Evolutionary conservation across 1,140 invertebrate species (phyloP).

Genomic region (Polypedilum pembai): DNA sequence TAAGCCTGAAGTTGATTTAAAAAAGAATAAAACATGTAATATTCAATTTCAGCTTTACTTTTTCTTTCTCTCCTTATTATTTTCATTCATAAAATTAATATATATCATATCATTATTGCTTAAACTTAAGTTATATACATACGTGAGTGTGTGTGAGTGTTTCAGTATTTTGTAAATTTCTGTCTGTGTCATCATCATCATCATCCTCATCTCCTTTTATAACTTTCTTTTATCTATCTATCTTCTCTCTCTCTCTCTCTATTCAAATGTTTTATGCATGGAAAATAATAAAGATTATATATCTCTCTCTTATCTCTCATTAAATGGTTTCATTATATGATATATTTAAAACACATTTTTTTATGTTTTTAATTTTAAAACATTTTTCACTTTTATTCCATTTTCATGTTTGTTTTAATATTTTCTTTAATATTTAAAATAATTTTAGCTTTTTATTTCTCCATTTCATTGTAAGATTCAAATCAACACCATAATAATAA

Average conservation of each 20-base stretch:
- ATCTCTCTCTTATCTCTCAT: background rate
- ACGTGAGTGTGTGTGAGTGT: background rate
- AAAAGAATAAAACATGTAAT: background rate
- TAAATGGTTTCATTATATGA: background rate
- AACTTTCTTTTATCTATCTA: background rate
- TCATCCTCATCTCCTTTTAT: background rate
- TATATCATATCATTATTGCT: conserved; percentile 26
- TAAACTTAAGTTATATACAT: conserved; percentile 22
- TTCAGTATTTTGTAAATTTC: background rate
- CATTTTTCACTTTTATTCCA: conserved; percentile 5
- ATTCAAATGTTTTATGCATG: background rate
- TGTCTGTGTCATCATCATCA: background rate
- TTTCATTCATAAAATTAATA: conserved; percentile 28
- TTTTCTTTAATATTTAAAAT: background rate
- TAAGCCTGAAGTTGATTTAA: background rate
- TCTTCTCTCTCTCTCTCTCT: background rate
- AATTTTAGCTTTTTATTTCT: conserved; percentile 20
- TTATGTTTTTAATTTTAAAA: conserved; percentile 1
- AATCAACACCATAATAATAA: conserved; percentile 20
- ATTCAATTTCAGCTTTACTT: conserved; percentile 20
- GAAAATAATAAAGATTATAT: background rate
- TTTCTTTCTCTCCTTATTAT: background rate
- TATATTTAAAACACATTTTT: conserved; percentile 22
- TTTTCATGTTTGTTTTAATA: background rate
- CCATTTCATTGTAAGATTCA: background rate